These are phyloP conservation scores for Alosa sapidissima DNA, from an alignment of 2,797 vertebrate species.

Conservation along the genomic window DNA sequence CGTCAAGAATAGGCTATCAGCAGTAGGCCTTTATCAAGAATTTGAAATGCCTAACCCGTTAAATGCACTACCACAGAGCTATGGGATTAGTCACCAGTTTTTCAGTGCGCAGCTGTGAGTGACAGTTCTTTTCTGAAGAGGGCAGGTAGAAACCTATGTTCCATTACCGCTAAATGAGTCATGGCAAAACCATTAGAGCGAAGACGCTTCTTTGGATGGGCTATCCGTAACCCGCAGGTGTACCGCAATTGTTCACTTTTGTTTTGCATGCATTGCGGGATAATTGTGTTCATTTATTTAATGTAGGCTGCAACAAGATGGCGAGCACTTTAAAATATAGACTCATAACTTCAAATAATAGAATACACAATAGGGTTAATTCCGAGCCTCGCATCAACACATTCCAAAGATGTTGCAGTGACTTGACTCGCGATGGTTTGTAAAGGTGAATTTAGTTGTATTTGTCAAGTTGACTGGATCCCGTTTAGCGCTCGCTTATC, in stretches of 20 bases:
- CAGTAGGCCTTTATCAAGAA: neutral
- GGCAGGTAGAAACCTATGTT: slow-evolving; percentile 11
- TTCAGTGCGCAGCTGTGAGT: neutral
- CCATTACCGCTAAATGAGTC: neutral
- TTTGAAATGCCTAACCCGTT: neutral
- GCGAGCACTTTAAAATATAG: neutral
- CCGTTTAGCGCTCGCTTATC: neutral
- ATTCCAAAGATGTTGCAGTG: neutral
- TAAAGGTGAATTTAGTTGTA: no score
- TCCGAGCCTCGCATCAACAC: neutral
- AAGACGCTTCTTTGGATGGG: neutral
- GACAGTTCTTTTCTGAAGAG: neutral
- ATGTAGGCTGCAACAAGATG: neutral
- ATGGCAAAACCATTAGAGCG: neutral
- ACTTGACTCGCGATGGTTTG: neutral
- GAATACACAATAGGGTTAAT: neutral
- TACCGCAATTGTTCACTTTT: neutral
- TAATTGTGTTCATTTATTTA: neutral
- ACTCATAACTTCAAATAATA: neutral
- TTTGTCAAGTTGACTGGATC: neutral
- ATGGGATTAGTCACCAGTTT: neutral
- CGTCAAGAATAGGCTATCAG: neutral
- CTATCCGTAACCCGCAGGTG: neutral
- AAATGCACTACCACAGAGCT: neutral
- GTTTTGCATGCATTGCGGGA: neutral